Base-by-base conservation (phyloP, 2,888 invertebrate genomes). In the Anticlea derivata region DNA sequence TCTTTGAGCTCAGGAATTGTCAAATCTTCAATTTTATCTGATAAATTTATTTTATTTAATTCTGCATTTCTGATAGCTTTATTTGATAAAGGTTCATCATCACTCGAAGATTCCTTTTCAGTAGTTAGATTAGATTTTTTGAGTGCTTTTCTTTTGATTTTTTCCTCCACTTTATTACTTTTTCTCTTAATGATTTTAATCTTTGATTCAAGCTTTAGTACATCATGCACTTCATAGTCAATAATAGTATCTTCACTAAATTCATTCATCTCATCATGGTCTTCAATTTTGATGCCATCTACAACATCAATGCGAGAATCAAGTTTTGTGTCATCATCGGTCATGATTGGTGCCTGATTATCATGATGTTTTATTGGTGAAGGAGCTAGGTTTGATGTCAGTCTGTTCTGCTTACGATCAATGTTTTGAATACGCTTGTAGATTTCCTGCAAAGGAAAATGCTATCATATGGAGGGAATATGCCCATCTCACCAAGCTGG, bases 1-100 rank as follows among this genome's bases (percentile, higher is more conserved):
- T n/a, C n/a, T 39, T 39, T 39, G 12, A 0, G 11, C 8, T 41
- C 12, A 3, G 30, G 30, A 8, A 27, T 23, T 4, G 29, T 12
- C 12, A 29, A 35, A 29, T 50, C 31, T 17, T 26, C 24, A n/a
- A n/a, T n/a, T 7, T 13, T 20, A 10, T 23, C 35, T 35, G n/a
- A n/a, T n/a, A n/a, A n/a, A n/a, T n/a, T n/a, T n/a, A n/a, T n/a
- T n/a, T n/a, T n/a, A n/a, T n/a, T n/a, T 7, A 53, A 52, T 7
- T 44, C 51, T 5, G 33, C 47, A 17, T 34, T 54, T 55, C 63
- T 68, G 1, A 64, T 59, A 6, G 53, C 27, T 44, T 50, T 60
- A 26, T 45, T 45, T 4, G 45, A 26, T 47, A 73, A 44, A 2
- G 73, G 75, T 53, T 71, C 70, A 55, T 71, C 58, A 48, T 73